These are phyloP conservation scores for Luscinia megarhynchos DNA, from an alignment of 2,797 vertebrate species.

Conservation along the genomic window DNA sequence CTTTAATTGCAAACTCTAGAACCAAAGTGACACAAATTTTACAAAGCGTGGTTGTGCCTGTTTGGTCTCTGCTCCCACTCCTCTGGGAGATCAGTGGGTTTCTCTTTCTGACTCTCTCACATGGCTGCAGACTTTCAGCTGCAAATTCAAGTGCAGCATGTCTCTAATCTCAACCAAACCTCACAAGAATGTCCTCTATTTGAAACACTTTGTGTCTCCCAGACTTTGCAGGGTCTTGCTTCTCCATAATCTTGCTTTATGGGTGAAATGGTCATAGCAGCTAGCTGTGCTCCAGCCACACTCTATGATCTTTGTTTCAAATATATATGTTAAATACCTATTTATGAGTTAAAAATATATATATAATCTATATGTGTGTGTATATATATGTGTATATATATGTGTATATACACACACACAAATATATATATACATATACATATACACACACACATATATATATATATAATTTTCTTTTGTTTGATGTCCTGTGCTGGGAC, in stretches of 20 bases:
- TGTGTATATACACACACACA: neutral
- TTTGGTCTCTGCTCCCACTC: neutral
- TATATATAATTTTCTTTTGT: neutral
- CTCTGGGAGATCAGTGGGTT: neutral
- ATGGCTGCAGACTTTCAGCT: neutral
- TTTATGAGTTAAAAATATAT: neutral
- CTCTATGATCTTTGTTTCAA: neutral
- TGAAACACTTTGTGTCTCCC: neutral
- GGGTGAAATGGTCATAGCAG: neutral
- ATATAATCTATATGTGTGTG: neutral
- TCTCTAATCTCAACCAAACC: neutral
- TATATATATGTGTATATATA: too few species aligned
- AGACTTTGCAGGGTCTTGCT: neutral
- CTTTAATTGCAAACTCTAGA: constrained; percentile 19
- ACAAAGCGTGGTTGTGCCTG: neutral
- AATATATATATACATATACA: too few species aligned
- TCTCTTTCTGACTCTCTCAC: neutral
- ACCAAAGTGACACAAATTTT: neutral
- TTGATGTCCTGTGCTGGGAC: neutral
- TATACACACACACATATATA: too few species aligned
- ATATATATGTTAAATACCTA: neutral
- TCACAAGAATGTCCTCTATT: neutral
- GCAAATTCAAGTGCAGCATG: neutral
- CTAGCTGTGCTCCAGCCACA: neutral
- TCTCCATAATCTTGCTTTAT: neutral